A percentile compares a stretch with the other conserved stretches of the same genome.
phyloP scores from a whole-genome alignment of 2,888 invertebrate genomes.

The Gastracanthus pulcherrimus region DNA sequence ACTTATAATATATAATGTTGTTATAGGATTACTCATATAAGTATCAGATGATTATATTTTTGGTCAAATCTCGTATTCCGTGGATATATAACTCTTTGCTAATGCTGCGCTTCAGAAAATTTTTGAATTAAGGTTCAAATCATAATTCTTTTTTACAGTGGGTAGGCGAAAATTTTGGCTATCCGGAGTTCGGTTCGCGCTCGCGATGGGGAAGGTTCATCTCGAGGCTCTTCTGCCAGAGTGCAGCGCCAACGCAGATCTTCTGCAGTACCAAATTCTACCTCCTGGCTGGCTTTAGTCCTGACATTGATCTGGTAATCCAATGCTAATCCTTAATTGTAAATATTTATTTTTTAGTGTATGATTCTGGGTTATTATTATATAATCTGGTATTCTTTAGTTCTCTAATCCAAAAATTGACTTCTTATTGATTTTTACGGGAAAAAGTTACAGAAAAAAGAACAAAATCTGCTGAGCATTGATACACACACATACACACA shows the following conservation, averaged over 20 bases:
- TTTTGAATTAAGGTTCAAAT: neutral
- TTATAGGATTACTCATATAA: no score
- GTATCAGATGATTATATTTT: no score
- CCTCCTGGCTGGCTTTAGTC: conserved; percentile 67
- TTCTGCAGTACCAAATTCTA: conserved; percentile 71
- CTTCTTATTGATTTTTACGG: no score
- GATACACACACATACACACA: no score
- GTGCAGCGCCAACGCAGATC: conserved; percentile 66
- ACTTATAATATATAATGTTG: no score
- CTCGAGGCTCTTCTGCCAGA: conserved; percentile 70
- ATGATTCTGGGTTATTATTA: no score
- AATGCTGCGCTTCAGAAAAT: neutral
- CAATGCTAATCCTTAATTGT: neutral
- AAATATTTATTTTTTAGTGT: neutral
- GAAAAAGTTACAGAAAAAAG: no score
- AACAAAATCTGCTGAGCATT: no score
- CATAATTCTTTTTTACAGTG: conserved; percentile 64
- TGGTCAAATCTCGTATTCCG: no score
- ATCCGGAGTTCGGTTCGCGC: conserved; percentile 71
- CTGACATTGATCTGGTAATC: conserved; percentile 57
- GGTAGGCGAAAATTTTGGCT: conserved; percentile 74
- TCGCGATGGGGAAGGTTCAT: conserved; percentile 73
- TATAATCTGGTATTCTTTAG: no score
- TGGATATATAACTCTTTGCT: no score
- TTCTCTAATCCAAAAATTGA: no score